Conservation (phyloP, 2,888 invertebrate genomes). For the Amblyjoppa proteus region DNA sequence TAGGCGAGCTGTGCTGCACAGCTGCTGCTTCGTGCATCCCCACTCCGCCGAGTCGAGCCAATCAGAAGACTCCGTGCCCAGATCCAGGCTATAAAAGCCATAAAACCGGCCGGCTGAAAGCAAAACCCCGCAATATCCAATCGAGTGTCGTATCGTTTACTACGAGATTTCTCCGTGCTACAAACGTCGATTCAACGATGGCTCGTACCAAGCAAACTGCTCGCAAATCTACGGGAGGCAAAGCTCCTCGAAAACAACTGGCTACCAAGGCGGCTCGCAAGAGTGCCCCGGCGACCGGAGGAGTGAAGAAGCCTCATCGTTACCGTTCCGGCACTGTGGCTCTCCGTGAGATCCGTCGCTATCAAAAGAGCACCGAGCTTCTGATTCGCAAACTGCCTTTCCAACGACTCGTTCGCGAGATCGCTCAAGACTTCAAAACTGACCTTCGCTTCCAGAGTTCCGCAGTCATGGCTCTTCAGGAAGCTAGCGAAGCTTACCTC, state of each 20-base stretch:
- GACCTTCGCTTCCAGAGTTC: slow-evolving; percentile 90
- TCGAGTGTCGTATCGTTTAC: not conserved
- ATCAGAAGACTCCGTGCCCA: not conserved
- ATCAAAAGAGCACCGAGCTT: slow-evolving; percentile 91
- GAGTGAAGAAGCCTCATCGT: slow-evolving; percentile 91
- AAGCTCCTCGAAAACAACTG: slow-evolving; percentile 88
- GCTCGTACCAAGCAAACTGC: slow-evolving; percentile 92
- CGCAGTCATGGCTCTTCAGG: slow-evolving; percentile 90
- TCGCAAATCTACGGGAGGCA: slow-evolving; percentile 89
- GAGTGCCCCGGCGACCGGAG: slow-evolving; percentile 90
- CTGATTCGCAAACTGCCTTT: slow-evolving; percentile 90
- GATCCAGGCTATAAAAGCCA: slow-evolving; percentile 70
- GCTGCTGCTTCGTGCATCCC: not conserved
- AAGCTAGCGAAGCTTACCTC: slow-evolving; percentile 88
- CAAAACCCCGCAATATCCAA: not conserved
- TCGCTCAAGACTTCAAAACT: slow-evolving; percentile 91
- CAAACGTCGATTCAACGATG: slow-evolving; percentile 84
- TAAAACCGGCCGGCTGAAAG: not conserved
- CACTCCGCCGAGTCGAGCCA: not conserved
- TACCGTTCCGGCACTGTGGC: slow-evolving; percentile 91
- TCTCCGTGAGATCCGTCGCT: slow-evolving; percentile 89
- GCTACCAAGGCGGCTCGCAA: slow-evolving; percentile 90
- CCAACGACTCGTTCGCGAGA: slow-evolving; percentile 90
- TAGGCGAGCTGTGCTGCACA: not conserved
- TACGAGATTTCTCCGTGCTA: not conserved